Percentiles rank a stretch among this genome's conserved stretches.
Conservation (phyloP, 2,888 invertebrate genomes). For the Oeneis ivallda region DNA sequence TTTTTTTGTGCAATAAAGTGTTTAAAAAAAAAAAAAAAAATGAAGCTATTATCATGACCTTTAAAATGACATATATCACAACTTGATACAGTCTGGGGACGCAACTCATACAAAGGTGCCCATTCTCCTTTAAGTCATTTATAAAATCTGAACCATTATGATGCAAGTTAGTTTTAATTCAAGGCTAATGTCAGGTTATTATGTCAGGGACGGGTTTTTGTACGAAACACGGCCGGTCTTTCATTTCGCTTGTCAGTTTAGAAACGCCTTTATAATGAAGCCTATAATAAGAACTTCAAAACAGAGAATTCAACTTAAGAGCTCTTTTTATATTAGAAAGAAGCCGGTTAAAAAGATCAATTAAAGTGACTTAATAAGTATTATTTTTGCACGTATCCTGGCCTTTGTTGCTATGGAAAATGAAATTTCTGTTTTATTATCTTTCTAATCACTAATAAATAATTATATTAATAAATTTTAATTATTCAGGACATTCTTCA, state of each 20-base stretch:
- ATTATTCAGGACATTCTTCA: no score
- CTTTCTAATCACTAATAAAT: no score
- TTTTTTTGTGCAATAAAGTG: no score
- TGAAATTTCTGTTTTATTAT: background rate
- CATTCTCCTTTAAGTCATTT: slow-evolving; percentile 9
- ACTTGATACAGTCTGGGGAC: no score
- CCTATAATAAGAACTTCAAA: slow-evolving; percentile 30
- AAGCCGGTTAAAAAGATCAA: background rate
- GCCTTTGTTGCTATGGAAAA: background rate
- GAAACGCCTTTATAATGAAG: slow-evolving; percentile 29
- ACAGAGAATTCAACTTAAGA: slow-evolving; percentile 22
- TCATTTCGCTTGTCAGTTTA: slow-evolving; percentile 27
- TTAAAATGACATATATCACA: no score
- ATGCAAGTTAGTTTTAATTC: slow-evolving; percentile 30
- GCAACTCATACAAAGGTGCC: no score
- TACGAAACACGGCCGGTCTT: slow-evolving; percentile 31
- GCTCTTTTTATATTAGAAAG: background rate
- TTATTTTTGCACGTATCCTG: background rate
- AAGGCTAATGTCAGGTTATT: slow-evolving; percentile 39
- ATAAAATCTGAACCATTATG: slow-evolving; percentile 16
- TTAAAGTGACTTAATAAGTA: background rate
- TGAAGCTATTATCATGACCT: no score
- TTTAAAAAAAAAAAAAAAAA: no score
- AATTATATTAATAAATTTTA: no score
- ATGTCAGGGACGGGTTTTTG: slow-evolving; percentile 36